Evolutionary conservation across 2,888 invertebrate genomes (phyloP).

Genomic region (Temnothorax ravouxi): DNA sequence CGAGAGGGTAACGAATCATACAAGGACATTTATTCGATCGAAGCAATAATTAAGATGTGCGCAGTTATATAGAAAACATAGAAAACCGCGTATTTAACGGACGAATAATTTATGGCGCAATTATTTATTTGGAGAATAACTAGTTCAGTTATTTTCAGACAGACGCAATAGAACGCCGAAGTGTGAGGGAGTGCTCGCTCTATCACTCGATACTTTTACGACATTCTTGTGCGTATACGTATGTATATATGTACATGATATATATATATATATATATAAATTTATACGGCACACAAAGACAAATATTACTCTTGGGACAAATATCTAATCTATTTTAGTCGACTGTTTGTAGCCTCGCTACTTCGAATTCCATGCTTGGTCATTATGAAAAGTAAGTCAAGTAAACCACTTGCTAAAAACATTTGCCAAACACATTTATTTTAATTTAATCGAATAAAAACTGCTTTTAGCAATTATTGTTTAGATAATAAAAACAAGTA

Average conservation of each 20-base stretch:
- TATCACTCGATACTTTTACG: slow-evolving; percentile 72
- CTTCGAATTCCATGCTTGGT: slow-evolving; percentile 31
- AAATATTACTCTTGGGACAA: slow-evolving; percentile 75
- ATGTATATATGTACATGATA: neutral
- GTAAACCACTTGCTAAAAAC: neutral
- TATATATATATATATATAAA: slow-evolving; percentile 64
- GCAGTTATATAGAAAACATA: slow-evolving; percentile 57
- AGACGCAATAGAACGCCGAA: slow-evolving; percentile 67
- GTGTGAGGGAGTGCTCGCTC: slow-evolving; percentile 62
- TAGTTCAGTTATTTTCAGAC: slow-evolving; percentile 75
- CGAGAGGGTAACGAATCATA: neutral
- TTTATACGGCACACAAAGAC: slow-evolving; percentile 47
- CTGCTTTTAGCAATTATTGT: neutral
- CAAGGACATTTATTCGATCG: slow-evolving; percentile 32
- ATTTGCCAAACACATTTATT: neutral
- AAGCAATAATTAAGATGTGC: slow-evolving; percentile 67
- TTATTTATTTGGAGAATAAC: slow-evolving; percentile 76
- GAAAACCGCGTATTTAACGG: slow-evolving; percentile 66
- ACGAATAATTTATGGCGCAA: slow-evolving; percentile 65
- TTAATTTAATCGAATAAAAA: neutral
- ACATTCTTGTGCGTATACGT: slow-evolving; percentile 54
- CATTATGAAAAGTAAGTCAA: neutral
- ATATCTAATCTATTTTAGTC: slow-evolving; percentile 54
- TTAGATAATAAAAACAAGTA: neutral
- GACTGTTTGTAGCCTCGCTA: neutral